These are phyloP conservation scores for Actinernus sp. DNA, from an alignment of 92 coral and sea anemone genomes.

Conservation along the genomic window DNA sequence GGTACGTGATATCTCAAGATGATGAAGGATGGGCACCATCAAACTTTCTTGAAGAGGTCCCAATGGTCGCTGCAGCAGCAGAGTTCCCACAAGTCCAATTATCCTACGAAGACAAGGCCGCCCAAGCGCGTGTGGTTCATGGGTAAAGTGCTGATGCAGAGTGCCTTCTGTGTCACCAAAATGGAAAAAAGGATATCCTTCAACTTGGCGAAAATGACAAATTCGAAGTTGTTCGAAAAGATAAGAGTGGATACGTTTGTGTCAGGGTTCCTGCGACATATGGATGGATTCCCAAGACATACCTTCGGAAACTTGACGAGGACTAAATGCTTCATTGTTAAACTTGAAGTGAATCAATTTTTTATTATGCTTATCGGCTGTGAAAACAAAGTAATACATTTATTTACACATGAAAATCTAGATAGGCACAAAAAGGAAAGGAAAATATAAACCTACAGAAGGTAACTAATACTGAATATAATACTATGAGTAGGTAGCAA, in stretches of 20 bases:
- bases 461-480: too few species aligned
- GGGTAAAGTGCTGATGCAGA: neutral
- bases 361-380: too few species aligned
- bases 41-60: conserved; percentile 44
- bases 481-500: too few species aligned
- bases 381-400: too few species aligned
- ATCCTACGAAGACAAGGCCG: neutral
- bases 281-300: conserved; percentile 24
- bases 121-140: too few species aligned
- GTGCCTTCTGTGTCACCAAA: neutral
- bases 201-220: neutral
- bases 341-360: too few species aligned
- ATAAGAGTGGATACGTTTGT: conserved; percentile 12
- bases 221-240: conserved; percentile 6
- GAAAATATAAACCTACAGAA: too few species aligned
- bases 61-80: neutral
- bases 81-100: neutral
- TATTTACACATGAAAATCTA: too few species aligned
- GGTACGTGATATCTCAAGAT: conserved; percentile 55
- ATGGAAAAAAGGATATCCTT: neutral
- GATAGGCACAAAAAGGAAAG: too few species aligned
- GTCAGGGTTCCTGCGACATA: conserved; percentile 13
- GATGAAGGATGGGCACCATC: conserved; percentile 87
- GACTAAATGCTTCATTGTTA: too few species aligned
- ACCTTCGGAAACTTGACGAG: neutral